These are phyloP conservation scores for Cotesia glomerata DNA, from an alignment of 1,140 invertebrate species.

Conservation along the genomic window DNA sequence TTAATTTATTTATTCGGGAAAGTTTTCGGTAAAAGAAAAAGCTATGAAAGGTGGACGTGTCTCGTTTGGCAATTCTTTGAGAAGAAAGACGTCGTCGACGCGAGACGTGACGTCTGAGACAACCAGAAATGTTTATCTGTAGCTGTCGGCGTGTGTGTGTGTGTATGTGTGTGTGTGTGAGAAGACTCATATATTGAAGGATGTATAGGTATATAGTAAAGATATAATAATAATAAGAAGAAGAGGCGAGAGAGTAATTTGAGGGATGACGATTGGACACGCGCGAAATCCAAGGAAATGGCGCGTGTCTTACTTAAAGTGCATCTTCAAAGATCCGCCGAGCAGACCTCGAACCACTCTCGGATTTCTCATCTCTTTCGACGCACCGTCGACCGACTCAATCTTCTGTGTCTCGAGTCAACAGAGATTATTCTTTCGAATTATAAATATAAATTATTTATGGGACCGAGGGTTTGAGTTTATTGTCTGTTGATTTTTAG, in stretches of 20 bases:
- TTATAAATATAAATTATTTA: not conserved
- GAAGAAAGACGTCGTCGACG: not conserved
- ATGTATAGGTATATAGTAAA: not conserved
- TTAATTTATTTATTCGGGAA: no score
- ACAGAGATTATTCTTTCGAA: not conserved
- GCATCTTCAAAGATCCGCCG: constrained; percentile 43
- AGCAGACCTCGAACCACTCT: constrained; percentile 5
- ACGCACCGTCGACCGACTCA: constrained; percentile 25
- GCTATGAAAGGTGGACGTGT: not conserved
- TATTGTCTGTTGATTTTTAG: not conserved
- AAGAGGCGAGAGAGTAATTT: constrained; percentile 37
- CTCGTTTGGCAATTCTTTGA: not conserved
- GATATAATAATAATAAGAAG: constrained; percentile 15
- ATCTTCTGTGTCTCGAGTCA: constrained; percentile 14
- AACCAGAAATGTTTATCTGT: no score
- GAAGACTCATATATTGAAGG: not conserved
- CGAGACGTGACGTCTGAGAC: no score
- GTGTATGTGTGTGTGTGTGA: not conserved
- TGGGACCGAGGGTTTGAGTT: not conserved
- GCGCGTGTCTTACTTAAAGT: constrained; percentile 38
- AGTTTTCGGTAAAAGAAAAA: no score
- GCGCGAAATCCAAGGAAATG: constrained; percentile 45
- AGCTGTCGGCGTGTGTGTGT: not conserved
- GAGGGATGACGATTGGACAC: constrained; percentile 49
- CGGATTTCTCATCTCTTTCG: constrained; percentile 19